Evolutionary conservation across 2,888 invertebrate genomes (phyloP), one percentile per base, ranked within the genome.

Genomic region (Hetaerina titia): DNA sequence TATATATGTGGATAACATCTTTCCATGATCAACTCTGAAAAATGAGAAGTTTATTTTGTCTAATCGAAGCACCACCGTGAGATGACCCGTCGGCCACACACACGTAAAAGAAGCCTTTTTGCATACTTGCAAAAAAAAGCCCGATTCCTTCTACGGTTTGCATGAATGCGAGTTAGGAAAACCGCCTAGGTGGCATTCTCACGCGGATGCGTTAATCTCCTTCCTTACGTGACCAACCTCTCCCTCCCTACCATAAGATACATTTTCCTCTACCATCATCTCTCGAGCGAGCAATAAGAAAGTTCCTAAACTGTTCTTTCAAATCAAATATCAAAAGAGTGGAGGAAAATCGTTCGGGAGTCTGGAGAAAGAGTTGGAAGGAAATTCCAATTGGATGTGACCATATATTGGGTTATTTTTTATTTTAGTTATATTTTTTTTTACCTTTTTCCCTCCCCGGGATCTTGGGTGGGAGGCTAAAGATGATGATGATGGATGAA

Each of bases 241-340:
- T 81, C 31, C 31, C 81, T 81, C 81, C 25, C 81, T 9, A 2
- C 81, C 31, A 25, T 31, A 31, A 31, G 25, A 81, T 25, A 81
- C 7, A 81, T 81, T 22, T 81, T 81, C 81, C 81, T 6, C 81
- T n/a, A 31, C 64, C 31, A 9, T 2, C 74, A 64, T 92, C 92
- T 56, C 69, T 92, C 56, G 69, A 74, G 92, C 22, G 31, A 74
- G 92, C 92, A 92, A 92, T 92, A 92, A 92, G 92, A 92, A 92
- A 92, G 92, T 92, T 92, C 92, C 69, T 13, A 57, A 92, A 92
- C 92, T 92, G 92, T 92, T 92, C 74, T 92, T 92, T 92, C 64
- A 69, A 92, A 92, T 92, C 92, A 92, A 74, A 92, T 92, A 92
- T 92, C 92, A 69, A 92, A 69, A 69, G 69, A 69, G 69, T 69